phyloP scores from a whole-genome alignment of 92 coral and sea anemone genomes.

The Epizoanthus rinbou region DNA sequence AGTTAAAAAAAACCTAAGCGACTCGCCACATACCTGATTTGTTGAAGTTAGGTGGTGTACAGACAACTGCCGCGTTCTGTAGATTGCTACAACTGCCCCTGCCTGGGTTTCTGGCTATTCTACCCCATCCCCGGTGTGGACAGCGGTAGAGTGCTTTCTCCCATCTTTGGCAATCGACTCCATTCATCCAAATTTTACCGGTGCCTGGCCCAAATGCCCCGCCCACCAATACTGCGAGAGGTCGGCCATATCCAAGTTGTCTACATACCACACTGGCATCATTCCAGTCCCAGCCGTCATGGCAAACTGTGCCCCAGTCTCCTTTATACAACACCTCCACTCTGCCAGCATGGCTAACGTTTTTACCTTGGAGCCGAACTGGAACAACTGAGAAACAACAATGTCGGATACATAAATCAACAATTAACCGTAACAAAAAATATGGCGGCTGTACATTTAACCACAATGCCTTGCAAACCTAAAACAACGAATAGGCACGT shows the following conservation, averaged over 20 bases:
- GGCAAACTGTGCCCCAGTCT: slow-evolving; percentile 27
- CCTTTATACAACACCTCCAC: slow-evolving; percentile 15
- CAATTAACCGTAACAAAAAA: no score
- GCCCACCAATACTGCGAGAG: neutral
- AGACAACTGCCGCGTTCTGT: neutral
- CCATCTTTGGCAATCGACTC: slow-evolving; percentile 1
- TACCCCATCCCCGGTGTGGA: slow-evolving; percentile 16
- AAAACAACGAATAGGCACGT: no score
- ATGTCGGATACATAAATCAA: neutral
- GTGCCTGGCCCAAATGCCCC: neutral
- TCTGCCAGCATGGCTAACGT: slow-evolving; percentile 20
- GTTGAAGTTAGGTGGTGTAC: neutral
- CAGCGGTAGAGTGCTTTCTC: neutral
- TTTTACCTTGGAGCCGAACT: slow-evolving; percentile 10
- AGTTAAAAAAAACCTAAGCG: no score
- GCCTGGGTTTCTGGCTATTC: neutral
- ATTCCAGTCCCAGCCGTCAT: neutral
- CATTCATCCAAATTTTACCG: slow-evolving; percentile 4
- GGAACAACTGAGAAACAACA: slow-evolving; percentile 1
- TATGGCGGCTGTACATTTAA: no score
- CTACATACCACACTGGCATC: slow-evolving; percentile 1
- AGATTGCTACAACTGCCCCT: neutral
- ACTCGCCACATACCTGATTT: neutral
- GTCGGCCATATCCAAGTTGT: slow-evolving; percentile 5
- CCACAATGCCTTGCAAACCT: no score